Percentiles rank a stretch among this genome's conserved stretches.
phyloP scores from a whole-genome alignment of 2,113 vertebrate species.

The Larimichthys polyactis region DNA sequence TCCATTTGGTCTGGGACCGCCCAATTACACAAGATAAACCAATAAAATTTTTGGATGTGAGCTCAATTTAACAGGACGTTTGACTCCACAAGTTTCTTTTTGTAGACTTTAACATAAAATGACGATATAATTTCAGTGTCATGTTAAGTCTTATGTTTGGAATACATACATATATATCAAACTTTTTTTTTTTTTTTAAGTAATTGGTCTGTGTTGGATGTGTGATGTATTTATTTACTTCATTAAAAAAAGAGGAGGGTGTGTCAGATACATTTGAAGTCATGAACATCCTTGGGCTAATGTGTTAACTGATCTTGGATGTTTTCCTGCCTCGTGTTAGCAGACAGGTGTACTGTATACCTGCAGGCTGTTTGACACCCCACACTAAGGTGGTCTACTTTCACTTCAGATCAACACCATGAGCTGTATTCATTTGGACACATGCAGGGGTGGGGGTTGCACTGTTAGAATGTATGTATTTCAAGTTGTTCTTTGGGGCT shows the following conservation, averaged over 20 bases:
- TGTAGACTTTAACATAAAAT: neutral
- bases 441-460: constrained; percentile 32
- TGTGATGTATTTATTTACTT: neutral
- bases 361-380: constrained; percentile 38
- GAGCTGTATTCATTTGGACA: constrained; percentile 41
- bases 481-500: constrained; percentile 45
- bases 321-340: constrained; percentile 25
- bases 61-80: neutral
- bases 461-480: constrained; percentile 50
- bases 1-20: no score
- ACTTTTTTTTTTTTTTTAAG: no score
- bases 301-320: constrained; percentile 33
- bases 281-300: constrained; percentile 12
- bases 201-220: neutral
- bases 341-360: constrained; percentile 35
- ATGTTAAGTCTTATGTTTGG: neutral
- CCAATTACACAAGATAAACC: no score
- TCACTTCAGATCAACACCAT: constrained; percentile 41
- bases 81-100: neutral
- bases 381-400: constrained; percentile 42
- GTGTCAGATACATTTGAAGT: neutral
- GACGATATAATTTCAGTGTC: neutral
- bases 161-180: no score
- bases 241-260: neutral
- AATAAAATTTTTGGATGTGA: neutral